A percentile compares a stretch with the other conserved stretches of the same genome.
Evolutionary conservation across 1,140 invertebrate species (phyloP).

Genomic region (Cotesia chilonis): DNA sequence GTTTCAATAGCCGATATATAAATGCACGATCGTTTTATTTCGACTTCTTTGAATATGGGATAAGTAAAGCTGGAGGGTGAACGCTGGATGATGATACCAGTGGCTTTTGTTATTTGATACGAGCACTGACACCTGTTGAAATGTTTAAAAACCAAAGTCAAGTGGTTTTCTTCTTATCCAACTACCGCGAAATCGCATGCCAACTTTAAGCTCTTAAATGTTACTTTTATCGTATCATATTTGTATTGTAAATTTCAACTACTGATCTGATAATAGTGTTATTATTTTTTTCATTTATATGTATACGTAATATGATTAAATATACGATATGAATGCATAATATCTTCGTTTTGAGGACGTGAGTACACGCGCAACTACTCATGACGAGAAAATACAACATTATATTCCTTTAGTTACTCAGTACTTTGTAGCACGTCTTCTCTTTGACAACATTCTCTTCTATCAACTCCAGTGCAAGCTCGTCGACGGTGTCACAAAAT

Average conservation of each 20-base stretch:
- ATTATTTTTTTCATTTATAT: neutral
- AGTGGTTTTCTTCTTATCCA: constrained; percentile 26
- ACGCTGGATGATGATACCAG: too few relatives aligned
- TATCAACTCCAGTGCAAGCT: neutral
- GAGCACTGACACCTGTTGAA: constrained; percentile 35
- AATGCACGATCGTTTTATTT: constrained; percentile 6
- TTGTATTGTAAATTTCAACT: neutral
- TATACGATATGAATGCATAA: constrained; percentile 37
- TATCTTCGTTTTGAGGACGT: constrained; percentile 24
- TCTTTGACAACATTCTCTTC: constrained; percentile 3
- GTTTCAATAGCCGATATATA: constrained; percentile 22
- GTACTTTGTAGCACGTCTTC: neutral
- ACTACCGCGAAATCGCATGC: constrained; percentile 25
- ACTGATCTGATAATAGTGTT: neutral
- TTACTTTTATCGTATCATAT: neutral
- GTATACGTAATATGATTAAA: neutral
- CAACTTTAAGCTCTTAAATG: neutral
- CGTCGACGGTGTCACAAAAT: neutral
- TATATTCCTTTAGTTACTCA: neutral
- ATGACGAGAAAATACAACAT: constrained; percentile 33
- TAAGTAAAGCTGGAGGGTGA: constrained; percentile 3
- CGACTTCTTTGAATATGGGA: constrained; percentile 31
- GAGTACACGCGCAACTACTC: constrained; percentile 32
- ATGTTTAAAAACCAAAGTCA: neutral
- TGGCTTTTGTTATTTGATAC: constrained; percentile 7